Percentiles rank a stretch among this genome's conserved stretches.
Conservation (phyloP, 2,113 vertebrate species). For the Poecile atricapillus region DNA sequence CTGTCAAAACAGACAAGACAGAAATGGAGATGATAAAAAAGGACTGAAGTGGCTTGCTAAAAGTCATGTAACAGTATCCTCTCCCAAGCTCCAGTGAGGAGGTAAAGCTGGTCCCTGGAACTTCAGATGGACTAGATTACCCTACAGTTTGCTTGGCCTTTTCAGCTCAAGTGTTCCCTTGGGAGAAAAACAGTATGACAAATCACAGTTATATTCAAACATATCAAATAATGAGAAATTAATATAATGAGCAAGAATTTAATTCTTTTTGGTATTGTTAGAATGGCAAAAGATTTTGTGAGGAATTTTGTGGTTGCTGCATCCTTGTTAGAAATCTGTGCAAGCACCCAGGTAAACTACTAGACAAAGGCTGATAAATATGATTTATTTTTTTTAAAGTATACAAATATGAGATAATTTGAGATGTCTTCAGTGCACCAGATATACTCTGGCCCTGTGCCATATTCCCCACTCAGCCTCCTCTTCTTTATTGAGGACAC, state of each 20-base stretch:
- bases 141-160: not conserved
- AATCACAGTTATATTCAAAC: not conserved
- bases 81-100: not conserved
- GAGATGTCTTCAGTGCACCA: not conserved
- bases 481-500: not conserved
- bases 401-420: not conserved
- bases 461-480: not conserved
- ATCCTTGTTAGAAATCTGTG: not conserved
- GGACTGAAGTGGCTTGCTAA: not conserved
- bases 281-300: not conserved
- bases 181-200: not conserved
- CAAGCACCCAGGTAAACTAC: not conserved
- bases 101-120: not conserved
- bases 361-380: not conserved
- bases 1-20: not conserved
- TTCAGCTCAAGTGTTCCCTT: not conserved
- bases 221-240: not conserved
- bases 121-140: not conserved
- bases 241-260: not conserved
- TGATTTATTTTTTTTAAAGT: not conserved
- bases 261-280: not conserved
- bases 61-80: not conserved
- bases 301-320: not conserved
- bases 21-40: not conserved
- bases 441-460: not conserved